phyloP scores from a whole-genome alignment of 2,113 vertebrate species.

The Alethe diademata region DNA sequence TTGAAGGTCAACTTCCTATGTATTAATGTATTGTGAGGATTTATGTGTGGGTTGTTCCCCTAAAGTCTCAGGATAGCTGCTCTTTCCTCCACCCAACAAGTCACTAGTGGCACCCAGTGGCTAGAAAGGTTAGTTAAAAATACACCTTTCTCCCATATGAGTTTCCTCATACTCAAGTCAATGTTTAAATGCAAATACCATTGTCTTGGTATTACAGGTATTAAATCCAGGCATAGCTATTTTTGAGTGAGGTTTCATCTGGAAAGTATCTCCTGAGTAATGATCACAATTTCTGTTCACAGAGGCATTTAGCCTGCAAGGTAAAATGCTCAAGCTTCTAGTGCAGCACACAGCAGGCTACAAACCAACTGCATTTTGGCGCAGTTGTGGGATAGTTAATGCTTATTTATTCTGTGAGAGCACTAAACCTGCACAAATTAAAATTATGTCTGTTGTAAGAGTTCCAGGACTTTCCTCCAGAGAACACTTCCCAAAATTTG shows the following conservation, averaged over 20 bases:
- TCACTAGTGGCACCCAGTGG: conserved; percentile 67
- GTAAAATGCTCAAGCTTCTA: neutral
- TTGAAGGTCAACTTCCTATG: neutral
- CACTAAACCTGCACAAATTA: conserved; percentile 42
- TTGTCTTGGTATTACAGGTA: neutral
- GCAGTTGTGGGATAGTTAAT: conserved; percentile 15
- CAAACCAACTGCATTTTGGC: neutral
- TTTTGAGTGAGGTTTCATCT: neutral
- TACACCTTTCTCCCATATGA: neutral
- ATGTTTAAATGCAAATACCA: neutral
- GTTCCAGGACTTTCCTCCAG: conserved; percentile 63
- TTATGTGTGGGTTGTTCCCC: neutral
- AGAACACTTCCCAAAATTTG: conserved; percentile 45
- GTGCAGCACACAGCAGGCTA: neutral
- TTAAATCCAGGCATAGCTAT: neutral
- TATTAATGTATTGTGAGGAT: neutral
- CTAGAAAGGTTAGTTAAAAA: conserved; percentile 62
- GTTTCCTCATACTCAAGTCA: neutral
- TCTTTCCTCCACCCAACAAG: conserved; percentile 30
- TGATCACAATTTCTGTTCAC: neutral
- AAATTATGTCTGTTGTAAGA: conserved; percentile 39
- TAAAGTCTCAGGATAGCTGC: neutral
- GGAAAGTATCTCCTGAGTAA: conserved; percentile 1
- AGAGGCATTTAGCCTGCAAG: neutral
- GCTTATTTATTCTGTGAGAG: conserved; percentile 55